phyloP scores from a whole-genome alignment of 2,113 vertebrate species.

The Eulemur macaco region DNA sequence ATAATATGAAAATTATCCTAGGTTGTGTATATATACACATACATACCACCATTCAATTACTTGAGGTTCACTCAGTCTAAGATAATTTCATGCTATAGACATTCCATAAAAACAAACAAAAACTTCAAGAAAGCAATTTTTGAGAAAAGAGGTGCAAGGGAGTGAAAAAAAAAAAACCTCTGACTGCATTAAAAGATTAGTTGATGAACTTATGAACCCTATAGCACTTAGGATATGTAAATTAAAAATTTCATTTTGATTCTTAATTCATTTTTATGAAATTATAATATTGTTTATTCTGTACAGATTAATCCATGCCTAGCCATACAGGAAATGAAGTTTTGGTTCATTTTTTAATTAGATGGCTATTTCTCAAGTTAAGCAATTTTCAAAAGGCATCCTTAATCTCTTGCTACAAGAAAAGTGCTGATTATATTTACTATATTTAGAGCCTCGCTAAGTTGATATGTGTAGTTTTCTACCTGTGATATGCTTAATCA shows the following conservation, averaged over 20 bases:
- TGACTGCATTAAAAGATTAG: not conserved
- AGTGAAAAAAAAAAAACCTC: not conserved
- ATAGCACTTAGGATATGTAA: not conserved
- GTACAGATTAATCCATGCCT: not conserved
- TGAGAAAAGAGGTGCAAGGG: not conserved
- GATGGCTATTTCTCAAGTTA: not conserved
- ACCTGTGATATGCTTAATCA: not conserved
- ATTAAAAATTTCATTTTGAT: not conserved
- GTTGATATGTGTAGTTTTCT: not conserved
- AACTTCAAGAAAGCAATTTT: not conserved
- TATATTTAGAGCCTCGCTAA: not conserved
- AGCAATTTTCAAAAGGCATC: not conserved
- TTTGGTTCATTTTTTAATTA: not conserved
- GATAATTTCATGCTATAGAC: not conserved
- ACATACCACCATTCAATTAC: not conserved
- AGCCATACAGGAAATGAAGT: not conserved
- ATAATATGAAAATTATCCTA: not conserved
- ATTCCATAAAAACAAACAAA: not conserved
- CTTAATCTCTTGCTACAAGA: not conserved
- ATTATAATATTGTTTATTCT: not conserved
- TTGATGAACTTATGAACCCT: not conserved
- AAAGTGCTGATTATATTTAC: not conserved
- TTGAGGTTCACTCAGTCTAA: not conserved
- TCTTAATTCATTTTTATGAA: not conserved
- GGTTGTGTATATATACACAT: not conserved